phyloP scores from a whole-genome alignment of 2,797 vertebrate species.

The Pogoniulus pusillus region DNA sequence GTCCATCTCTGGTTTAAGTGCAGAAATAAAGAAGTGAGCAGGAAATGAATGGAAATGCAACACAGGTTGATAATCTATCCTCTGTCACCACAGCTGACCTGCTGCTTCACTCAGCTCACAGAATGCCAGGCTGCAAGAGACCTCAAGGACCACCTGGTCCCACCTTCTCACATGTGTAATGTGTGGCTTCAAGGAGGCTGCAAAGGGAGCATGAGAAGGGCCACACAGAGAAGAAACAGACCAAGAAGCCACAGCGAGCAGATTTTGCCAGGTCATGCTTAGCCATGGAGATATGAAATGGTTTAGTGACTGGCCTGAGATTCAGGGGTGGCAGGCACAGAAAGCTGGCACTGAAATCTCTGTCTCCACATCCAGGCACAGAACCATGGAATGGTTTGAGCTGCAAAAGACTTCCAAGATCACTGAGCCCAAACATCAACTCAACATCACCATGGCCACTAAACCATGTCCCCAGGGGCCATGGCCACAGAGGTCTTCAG shows the following conservation, averaged over 20 bases:
- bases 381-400: neutral
- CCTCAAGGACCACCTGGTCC: too few species aligned
- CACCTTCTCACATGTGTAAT: neutral
- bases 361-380: neutral
- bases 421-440: too few species aligned
- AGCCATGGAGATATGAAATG: neutral
- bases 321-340: neutral
- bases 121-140: too few species aligned
- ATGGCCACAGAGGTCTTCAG: too few species aligned
- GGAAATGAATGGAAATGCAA: neutral
- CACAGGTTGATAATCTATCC: neutral
- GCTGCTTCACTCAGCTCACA: neutral
- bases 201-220: neutral
- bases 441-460: too few species aligned
- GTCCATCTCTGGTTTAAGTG: neutral
- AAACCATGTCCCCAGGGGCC: too few species aligned
- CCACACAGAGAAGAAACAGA: neutral
- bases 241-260: neutral
- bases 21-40: neutral
- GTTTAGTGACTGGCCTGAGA: neutral
- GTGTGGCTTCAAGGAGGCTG: fast-evolving
- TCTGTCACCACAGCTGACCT: neutral
- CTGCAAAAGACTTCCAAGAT: too few species aligned
- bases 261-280: neutral
- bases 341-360: neutral